Evolutionary conservation across 1,140 invertebrate genomes (phyloP).

Genomic region (Sesamia nonagrioides): DNA sequence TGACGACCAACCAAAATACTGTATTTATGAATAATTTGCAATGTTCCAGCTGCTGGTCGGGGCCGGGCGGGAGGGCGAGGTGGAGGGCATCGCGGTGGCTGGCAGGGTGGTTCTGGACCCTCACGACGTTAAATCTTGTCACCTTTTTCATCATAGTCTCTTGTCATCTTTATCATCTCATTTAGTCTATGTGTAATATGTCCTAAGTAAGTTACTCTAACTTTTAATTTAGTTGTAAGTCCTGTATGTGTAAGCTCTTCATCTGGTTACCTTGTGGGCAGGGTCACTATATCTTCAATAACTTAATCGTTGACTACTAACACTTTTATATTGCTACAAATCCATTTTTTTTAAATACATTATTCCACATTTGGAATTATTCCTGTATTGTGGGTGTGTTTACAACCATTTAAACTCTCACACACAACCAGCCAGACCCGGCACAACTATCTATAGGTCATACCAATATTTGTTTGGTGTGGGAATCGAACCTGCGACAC

Average conservation of each 20-base stretch:
- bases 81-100: conserved; percentile 82
- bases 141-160: not conserved
- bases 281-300: not conserved
- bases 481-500: too few species aligned
- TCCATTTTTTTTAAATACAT: too few species aligned
- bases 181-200: conserved; percentile 15
- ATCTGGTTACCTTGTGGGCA: not conserved
- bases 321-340: too few species aligned
- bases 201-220: conserved; percentile 1
- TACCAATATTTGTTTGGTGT: too few species aligned
- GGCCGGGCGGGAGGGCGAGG: conserved; percentile 79
- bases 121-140: conserved; percentile 69
- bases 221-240: conserved; percentile 10
- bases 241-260: not conserved
- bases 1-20: not conserved
- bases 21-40: not conserved
- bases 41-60: conserved; percentile 80
- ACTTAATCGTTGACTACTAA: not conserved
- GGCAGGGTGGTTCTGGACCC: conserved; percentile 84
- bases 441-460: too few species aligned
- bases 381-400: too few species aligned
- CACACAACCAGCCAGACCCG: too few species aligned
- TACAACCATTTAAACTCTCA: too few species aligned
- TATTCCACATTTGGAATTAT: too few species aligned
- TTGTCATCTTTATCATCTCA: too few species aligned